phyloP scores from a whole-genome alignment of 2,797 vertebrate genomes.

The Cetoscarus ocellatus region DNA sequence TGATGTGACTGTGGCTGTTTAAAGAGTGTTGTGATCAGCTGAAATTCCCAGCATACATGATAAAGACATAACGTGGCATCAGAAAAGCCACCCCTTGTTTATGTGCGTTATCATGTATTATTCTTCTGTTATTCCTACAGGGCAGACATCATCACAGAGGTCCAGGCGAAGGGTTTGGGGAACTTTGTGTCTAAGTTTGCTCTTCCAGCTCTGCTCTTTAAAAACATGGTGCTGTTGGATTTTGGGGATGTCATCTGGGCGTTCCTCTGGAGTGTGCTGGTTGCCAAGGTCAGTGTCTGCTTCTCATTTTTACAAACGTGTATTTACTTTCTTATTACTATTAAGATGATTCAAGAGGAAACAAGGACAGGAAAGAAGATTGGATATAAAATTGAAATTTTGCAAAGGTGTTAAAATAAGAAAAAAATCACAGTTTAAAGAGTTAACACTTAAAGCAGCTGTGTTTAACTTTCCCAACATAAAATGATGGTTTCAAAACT shows the following conservation, averaged over 20 bases:
- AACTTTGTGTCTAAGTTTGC: constrained; percentile 97
- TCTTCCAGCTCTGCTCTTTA: constrained; percentile 95
- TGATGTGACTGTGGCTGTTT: too few relatives aligned
- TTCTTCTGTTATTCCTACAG: constrained; percentile 46
- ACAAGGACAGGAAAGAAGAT: too few relatives aligned
- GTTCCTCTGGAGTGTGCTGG: constrained; percentile 93
- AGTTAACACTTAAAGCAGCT: too few relatives aligned
- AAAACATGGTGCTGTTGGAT: constrained; percentile 97
- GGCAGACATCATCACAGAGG: constrained; percentile 90
- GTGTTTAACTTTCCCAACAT: too few relatives aligned
- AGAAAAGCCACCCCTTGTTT: background rate
- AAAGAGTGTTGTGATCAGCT: too few relatives aligned
- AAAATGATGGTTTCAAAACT: too few relatives aligned
- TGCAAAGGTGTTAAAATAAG: too few relatives aligned
- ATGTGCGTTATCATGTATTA: background rate
- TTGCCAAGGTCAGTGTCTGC: constrained; percentile 88
- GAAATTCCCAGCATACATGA: background rate
- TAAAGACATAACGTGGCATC: background rate
- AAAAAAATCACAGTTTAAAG: too few relatives aligned
- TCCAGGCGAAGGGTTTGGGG: constrained; percentile 93
- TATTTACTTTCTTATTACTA: background rate
- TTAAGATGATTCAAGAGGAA: background rate
- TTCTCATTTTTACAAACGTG: background rate
- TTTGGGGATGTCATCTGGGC: constrained; percentile 95
- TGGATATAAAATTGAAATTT: too few relatives aligned